Evolutionary conservation across 2,797 vertebrate genomes (phyloP), one percentile per base, ranked within the genome.

Genomic region (Crenichthys baileyi): DNA sequence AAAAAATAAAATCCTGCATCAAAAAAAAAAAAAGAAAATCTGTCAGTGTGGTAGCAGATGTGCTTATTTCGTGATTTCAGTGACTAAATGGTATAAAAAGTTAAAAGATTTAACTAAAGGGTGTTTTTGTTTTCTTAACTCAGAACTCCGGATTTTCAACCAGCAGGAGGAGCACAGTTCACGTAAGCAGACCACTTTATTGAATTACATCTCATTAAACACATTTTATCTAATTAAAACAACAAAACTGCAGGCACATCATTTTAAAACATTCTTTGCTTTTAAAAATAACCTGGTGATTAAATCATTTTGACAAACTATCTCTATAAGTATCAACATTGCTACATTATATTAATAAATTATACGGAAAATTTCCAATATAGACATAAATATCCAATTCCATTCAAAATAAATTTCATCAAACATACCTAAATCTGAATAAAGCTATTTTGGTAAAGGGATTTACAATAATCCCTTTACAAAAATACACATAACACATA

Each of bases 141-240:
- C 68, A 88, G 87, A 68, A 72, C 74, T 63, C 75, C n/a, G 31
- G 55, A 0, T 79, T 58, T 88, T 26, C 0, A 2, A 3, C 50
- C 29, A 78, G 24, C 74, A 85, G 18, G 63, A 70, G 0, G 0
- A 67, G 63, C 61, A 51, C 20, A 39, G 36, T 46, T 22, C 51
- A 55, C 68, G 93, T 94, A 83, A 89, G 72, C 75, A 15, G 0
- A 51, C 16, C 22, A 50, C 22, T 65, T 65, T n/a, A n/a, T n/a
- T n/a, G n/a, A n/a, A n/a, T n/a, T n/a, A n/a, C n/a, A n/a, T n/a
- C n/a, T n/a, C n/a, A n/a, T n/a, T n/a, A n/a, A n/a, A n/a, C n/a
- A 22, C 8, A 36, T 16, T 16, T 26, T 11, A 39, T 60, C 13
- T 60, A 13, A 15, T 15, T 26, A 29, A n/a, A n/a, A n/a, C n/a